Percentiles rank a stretch among this genome's conserved stretches.
Evolutionary conservation across 2,888 invertebrate genomes (phyloP).

Genomic region (Seladonia tumulorum): DNA sequence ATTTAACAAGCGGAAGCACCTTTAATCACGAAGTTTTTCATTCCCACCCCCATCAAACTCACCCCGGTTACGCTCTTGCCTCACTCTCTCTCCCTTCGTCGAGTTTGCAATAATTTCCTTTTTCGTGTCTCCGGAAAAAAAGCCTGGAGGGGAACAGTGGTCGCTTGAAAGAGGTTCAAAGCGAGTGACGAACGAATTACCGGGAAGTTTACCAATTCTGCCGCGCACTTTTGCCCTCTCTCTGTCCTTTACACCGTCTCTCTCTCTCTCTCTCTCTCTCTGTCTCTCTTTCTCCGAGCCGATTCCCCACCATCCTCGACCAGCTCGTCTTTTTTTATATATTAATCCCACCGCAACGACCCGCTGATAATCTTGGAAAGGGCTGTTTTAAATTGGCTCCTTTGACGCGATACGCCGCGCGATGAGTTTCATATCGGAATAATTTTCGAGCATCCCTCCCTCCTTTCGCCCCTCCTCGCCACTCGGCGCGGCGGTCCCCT

Average conservation of each 20-base stretch:
- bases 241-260: constrained; percentile 46
- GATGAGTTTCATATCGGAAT: constrained; percentile 84
- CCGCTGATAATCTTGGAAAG: constrained; percentile 82
- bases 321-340: constrained; percentile 64
- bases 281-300: constrained; percentile 22
- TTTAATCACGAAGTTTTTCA: constrained; percentile 74
- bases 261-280: constrained; percentile 43
- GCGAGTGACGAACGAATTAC: constrained; percentile 80
- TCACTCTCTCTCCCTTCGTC: constrained; percentile 10
- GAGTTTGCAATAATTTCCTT: constrained; percentile 58
- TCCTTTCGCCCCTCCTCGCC: constrained; percentile 14
- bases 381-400: constrained; percentile 84
- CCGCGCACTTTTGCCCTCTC: constrained; percentile 63
- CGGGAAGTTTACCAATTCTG: constrained; percentile 81
- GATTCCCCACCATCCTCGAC: constrained; percentile 35
- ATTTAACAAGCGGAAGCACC: constrained; percentile 73
- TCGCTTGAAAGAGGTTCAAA: constrained; percentile 79
- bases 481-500: constrained; percentile 39
- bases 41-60: constrained; percentile 20
- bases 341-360: constrained; percentile 73
- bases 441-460: constrained; percentile 77
- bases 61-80: background rate
- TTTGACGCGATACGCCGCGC: constrained; percentile 82
- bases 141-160: constrained; percentile 54
- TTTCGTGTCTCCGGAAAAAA: constrained; percentile 42